A percentile compares a stretch with the other conserved stretches of the same genome.
These are phyloP conservation scores for Chamaedrilus cognettii DNA, from an alignment of 2,888 invertebrate species.

Conservation along the genomic window DNA sequence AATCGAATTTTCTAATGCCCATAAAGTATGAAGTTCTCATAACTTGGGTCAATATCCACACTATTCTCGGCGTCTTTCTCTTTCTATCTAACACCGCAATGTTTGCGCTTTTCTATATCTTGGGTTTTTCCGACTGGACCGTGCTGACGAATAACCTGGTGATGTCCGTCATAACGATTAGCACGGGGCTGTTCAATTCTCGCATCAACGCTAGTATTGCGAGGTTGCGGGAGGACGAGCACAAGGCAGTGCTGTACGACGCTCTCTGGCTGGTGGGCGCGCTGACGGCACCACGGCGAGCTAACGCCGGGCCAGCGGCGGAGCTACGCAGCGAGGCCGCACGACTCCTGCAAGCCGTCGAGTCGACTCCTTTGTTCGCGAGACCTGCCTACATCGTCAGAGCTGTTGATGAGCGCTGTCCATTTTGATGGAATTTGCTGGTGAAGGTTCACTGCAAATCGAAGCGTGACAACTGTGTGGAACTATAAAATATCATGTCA, in stretches of 20 bases:
- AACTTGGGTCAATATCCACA: constrained; percentile 3
- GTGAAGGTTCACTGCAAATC: no score
- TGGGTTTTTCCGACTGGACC: constrained; percentile 3
- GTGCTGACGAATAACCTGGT: neutral
- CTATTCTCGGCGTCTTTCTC: constrained; percentile 3
- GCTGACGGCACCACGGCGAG: neutral
- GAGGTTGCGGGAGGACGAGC: constrained; percentile 1
- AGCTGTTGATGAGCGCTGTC: no score
- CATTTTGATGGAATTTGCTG: no score
- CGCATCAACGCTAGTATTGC: neutral
- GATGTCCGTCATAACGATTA: constrained; percentile 2
- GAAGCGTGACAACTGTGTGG: no score
- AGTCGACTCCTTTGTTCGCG: no score
- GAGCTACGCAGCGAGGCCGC: no score
- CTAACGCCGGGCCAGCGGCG: no score
- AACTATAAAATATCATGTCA: no score
- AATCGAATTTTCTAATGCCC: neutral
- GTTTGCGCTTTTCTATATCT: neutral
- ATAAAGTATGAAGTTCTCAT: neutral
- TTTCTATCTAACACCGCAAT: neutral
- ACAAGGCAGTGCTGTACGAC: neutral
- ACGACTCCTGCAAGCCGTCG: no score
- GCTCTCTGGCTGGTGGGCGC: neutral
- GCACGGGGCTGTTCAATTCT: constrained; percentile 5
- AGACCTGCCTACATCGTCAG: no score